These are phyloP conservation scores for Scyliorhinus canicula DNA, from an alignment of 2,797 vertebrate genomes.

Conservation along the genomic window DNA sequence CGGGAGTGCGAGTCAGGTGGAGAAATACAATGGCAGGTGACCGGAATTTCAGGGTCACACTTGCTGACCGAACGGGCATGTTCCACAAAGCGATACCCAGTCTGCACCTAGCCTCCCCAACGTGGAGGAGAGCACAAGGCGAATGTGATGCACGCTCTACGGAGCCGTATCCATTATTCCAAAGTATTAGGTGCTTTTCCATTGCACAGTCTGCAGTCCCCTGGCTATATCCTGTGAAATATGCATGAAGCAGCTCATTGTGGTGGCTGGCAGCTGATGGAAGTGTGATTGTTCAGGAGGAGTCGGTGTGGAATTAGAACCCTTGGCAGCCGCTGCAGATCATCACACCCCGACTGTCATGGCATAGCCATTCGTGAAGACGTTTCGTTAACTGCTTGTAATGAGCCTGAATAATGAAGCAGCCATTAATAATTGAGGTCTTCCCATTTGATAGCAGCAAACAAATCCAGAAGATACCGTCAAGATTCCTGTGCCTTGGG, in stretches of 20 bases:
- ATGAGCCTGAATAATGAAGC: slow-evolving; percentile 45
- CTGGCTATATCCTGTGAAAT: fast-evolving
- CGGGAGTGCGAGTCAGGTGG: not conserved
- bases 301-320: slow-evolving; percentile 44
- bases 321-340: slow-evolving; percentile 42
- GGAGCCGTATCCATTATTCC: not conserved
- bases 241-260: not conserved
- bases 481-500: not conserved
- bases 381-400: slow-evolving; percentile 52
- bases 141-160: not conserved
- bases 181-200: slow-evolving; percentile 13
- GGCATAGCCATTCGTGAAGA: slow-evolving; percentile 45
- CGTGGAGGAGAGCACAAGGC: not conserved
- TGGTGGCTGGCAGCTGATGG: slow-evolving; percentile 27
- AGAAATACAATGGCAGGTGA: not conserved
- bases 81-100: not conserved
- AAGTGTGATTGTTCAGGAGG: slow-evolving; percentile 39
- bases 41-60: not conserved
- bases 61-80: not conserved
- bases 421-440: slow-evolving; percentile 51
- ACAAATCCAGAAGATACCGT: slow-evolving; percentile 22
- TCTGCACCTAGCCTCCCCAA: not conserved
- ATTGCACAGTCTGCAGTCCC: not conserved
- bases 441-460: slow-evolving; percentile 6
- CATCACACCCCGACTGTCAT: slow-evolving; percentile 44